Conservation (phyloP, 2,113 vertebrate genomes). For the Boleophthalmus pectinirostris region DNA sequence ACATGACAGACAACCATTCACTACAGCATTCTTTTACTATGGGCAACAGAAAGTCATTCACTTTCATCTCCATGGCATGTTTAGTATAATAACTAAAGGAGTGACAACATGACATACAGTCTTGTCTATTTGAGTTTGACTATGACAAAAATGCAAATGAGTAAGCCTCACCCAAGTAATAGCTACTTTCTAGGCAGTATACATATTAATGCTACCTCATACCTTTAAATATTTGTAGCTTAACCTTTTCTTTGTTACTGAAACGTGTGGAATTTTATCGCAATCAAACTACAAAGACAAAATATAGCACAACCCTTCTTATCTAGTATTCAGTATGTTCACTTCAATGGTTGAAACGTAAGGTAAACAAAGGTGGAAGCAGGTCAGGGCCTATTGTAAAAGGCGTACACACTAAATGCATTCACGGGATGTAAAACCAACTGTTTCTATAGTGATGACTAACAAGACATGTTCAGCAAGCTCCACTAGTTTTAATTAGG, state of each 20-base stretch:
- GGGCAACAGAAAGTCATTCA: no score
- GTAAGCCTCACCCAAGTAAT: neutral
- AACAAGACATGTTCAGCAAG: conserved; percentile 62
- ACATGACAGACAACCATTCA: no score
- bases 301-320: neutral
- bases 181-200: neutral
- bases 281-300: neutral
- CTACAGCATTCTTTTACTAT: no score
- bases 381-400: neutral
- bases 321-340: conserved; percentile 7
- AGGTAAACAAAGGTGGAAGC: neutral
- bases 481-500: conserved; percentile 53
- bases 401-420: neutral
- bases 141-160: neutral
- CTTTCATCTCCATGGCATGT: no score
- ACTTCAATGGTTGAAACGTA: conserved; percentile 10
- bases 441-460: conserved; percentile 28
- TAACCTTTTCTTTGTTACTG: neutral
- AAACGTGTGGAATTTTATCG: neutral
- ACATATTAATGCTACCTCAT: neutral
- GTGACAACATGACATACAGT: neutral
- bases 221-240: neutral
- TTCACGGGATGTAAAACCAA: conserved; percentile 16
- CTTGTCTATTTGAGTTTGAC: neutral
- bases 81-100: neutral